phyloP scores from a whole-genome alignment of 2,888 invertebrate species.

The Sminthurinus aureus region DNA sequence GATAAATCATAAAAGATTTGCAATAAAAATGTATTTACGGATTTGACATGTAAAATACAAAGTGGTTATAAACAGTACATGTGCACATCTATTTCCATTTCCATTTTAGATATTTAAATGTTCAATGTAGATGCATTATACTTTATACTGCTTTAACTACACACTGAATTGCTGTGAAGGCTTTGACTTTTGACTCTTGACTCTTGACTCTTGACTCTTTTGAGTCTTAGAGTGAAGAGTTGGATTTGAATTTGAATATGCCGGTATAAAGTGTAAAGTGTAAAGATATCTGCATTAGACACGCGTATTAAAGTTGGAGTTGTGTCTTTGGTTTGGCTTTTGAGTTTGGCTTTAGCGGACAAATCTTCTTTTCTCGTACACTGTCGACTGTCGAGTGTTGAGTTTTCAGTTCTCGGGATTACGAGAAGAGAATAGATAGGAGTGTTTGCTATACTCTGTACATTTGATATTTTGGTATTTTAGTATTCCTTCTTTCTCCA shows the following conservation, averaged over 20 bases:
- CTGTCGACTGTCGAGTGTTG: too few species aligned
- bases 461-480: background rate
- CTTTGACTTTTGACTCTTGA: too few species aligned
- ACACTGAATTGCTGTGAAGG: too few species aligned
- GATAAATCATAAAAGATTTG: too few species aligned
- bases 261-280: background rate
- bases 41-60: too few species aligned
- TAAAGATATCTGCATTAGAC: conserved; percentile 9
- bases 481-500: background rate
- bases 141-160: too few species aligned
- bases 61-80: too few species aligned
- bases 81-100: too few species aligned
- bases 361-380: conserved; percentile 48
- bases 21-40: too few species aligned
- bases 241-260: background rate
- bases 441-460: conserved; percentile 9
- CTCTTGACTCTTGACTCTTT: too few species aligned
- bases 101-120: too few species aligned
- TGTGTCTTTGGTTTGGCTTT: background rate
- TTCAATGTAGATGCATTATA: too few species aligned
- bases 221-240: background rate
- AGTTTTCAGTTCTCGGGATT: conserved; percentile 47
- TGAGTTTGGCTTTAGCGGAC: conserved; percentile 34
- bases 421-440: conserved; percentile 44
- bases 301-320: background rate